Evolutionary conservation across 2,113 vertebrate genomes (phyloP).

Genomic region (Tor tambroides): DNA sequence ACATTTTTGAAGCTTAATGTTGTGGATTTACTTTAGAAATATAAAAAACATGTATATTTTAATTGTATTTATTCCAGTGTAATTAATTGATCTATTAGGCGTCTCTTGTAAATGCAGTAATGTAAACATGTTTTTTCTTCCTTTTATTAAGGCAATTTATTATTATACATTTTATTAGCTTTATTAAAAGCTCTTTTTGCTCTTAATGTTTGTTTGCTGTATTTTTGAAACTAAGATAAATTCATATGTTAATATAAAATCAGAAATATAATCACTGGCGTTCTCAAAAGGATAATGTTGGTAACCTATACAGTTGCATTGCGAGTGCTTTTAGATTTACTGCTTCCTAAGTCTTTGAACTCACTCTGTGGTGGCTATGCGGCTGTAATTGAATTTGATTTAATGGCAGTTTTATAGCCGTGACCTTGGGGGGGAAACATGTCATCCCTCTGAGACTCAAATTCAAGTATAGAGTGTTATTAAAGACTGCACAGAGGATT

Average conservation of each 20-base stretch:
- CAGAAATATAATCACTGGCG: background rate
- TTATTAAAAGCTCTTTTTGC: background rate
- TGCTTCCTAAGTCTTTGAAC: constrained; percentile 60
- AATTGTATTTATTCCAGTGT: background rate
- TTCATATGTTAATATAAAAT: constrained; percentile 56
- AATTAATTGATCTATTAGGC: background rate
- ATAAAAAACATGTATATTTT: background rate
- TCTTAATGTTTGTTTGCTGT: too few species aligned
- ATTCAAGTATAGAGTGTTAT: background rate
- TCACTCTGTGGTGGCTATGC: constrained; percentile 31
- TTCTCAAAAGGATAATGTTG: background rate
- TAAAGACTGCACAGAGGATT: background rate
- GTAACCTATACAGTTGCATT: background rate
- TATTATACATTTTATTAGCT: background rate
- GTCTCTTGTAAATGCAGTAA: background rate
- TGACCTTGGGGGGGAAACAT: constrained; percentile 47
- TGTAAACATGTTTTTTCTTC: background rate
- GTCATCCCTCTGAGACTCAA: constrained; percentile 1
- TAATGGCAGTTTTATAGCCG: constrained; percentile 60
- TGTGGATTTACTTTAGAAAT: background rate
- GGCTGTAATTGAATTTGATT: constrained; percentile 67
- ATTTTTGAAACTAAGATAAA: background rate
- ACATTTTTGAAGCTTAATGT: background rate
- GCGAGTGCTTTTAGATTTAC: constrained; percentile 57
- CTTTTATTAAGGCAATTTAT: background rate